Evolutionary conservation across 2,797 vertebrate genomes (phyloP), one percentile per base, ranked within the genome.

Genomic region (Parauchenoglanis ngamensis): DNA sequence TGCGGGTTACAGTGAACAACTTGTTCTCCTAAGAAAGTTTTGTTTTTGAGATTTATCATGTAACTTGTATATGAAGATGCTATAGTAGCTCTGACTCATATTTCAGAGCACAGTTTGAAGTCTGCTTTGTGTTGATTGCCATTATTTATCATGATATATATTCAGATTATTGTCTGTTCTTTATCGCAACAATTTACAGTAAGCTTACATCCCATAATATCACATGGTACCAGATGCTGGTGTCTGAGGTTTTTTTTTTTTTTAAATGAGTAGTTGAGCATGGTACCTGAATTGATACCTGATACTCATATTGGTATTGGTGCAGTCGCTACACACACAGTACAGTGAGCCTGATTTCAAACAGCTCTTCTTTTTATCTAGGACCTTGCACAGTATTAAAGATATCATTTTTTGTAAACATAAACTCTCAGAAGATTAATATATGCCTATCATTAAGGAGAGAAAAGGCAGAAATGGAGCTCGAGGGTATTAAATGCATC

Each of bases 401-500:
- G 17, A 78, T 11, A 56, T n/a, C 25, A 17, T 40, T 76, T 31
- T 82, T 82, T 46, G 13, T 65, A 49, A 63, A 19, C 40, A 49
- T n/a, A 11, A 65, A 49, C 40, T 19, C 49, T 23, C 31, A 80
- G n/a, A 44, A 80, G 59, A 67, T 46, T 21, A 82, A 25, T 49
- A 65, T n/a, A 65, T 67, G 61, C 8, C 46, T 67, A 21, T 52
- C 46, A 67, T 83, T 83, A 35, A 23, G 28, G 10, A 83, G n/a
- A 25, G 63, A 70, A 54, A 19, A 68, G 46, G 46, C 44, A 68
- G 49, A 25, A 56, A 83, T 68, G 15, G 1, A 4, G n/a, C 63
- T 67, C 7, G 10, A 54, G 31, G 63, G n/a, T 23, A 25, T 83
- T 54, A 83, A 68, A 83, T 70, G 81, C 46, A 83, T 68, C 81